These are phyloP conservation scores for Idris sp. DNA, from an alignment of 1,140 invertebrate species.

Conservation along the genomic window DNA sequence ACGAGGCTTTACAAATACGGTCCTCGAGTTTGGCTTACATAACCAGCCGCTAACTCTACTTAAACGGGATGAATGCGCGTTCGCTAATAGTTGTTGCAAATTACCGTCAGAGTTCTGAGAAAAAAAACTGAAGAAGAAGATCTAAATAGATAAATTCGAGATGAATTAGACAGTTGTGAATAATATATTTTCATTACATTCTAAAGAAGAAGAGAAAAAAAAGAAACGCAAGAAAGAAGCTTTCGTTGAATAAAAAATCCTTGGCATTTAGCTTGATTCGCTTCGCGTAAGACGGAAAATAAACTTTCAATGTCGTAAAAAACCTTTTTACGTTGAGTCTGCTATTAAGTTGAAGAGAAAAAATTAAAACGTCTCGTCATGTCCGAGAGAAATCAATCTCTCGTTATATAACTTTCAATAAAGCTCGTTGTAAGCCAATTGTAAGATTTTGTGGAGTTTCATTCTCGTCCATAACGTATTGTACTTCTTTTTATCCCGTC, in stretches of 20 bases:
- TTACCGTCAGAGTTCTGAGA: slow-evolving; percentile 57
- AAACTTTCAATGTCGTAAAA: slow-evolving; percentile 1
- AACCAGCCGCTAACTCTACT: slow-evolving; percentile 69
- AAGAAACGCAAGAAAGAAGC: too few relatives aligned
- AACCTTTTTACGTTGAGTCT: background rate
- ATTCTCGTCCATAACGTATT: slow-evolving; percentile 21
- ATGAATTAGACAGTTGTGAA: slow-evolving; percentile 7
- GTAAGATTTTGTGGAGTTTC: slow-evolving; percentile 10
- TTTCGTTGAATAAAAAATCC: too few relatives aligned
- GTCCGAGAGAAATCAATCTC: slow-evolving; percentile 12
- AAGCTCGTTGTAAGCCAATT: slow-evolving; percentile 17
- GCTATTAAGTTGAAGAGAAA: slow-evolving; percentile 10
- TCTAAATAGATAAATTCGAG: background rate
- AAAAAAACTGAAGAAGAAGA: slow-evolving; percentile 14
- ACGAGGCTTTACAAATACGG: slow-evolving; percentile 60
- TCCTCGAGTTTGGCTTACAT: slow-evolving; percentile 62
- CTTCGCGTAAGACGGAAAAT: too few relatives aligned
- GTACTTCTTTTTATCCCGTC: slow-evolving; percentile 13
- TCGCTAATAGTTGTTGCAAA: slow-evolving; percentile 75
- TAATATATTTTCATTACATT: slow-evolving; percentile 6
- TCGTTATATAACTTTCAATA: slow-evolving; percentile 11
- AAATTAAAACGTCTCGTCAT: background rate
- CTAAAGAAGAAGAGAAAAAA: too few relatives aligned
- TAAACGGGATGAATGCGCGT: slow-evolving; percentile 75
- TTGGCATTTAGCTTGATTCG: too few relatives aligned